Base-by-base conservation (phyloP, 1,140 invertebrate genomes). In the Atta cephalotes region DNA sequence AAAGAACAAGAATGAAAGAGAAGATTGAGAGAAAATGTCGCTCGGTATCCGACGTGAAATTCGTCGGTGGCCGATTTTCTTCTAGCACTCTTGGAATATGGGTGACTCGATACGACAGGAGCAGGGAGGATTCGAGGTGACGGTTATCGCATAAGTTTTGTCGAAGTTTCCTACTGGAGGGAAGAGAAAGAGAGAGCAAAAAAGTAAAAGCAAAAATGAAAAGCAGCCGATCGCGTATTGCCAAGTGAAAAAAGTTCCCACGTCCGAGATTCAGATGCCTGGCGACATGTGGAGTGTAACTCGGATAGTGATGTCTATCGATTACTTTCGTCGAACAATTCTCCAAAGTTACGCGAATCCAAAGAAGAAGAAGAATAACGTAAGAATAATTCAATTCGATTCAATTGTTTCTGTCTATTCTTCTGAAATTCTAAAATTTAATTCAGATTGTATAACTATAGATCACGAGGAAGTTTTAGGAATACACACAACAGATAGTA, bases 41-140 rank as follows among this genome's bases (percentile, higher is more conserved):
- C 4, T 12, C 21, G 51, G 39, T 35, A 49, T 1, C 28, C n/a
- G 45, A 49, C 39, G 68, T 45, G 12, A 63, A 87, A 87, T 62
- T 87, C 51, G 58, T 68, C 35, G n/a, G 49, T 65, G 66, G 21
- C 7, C 12, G 31, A 82, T 68, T 81, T 86, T 71, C 62, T 45
- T 56, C 53, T 49, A 9, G 1, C n/a, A 39, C 1, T 45, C 25
- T 51, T 49, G 56, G 56, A 84, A 84, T 84, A 84, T 84, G 70
- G 72, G 80, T 51, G 68, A 82, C 80, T 82, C 80, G 70, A 84
- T 84, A 76, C 39, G 53, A 28, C 53, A 84, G 39, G 49, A 76
- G n/a, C 53, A 56, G 68, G 31, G 56, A 62, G 70, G 70, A 39
- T 16, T 70, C 31, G 65, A 49, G 12, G 18, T 71, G 66, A 82